These are phyloP conservation scores for Nesoenas mayeri DNA, from an alignment of 2,113 vertebrate species.

Conservation along the genomic window DNA sequence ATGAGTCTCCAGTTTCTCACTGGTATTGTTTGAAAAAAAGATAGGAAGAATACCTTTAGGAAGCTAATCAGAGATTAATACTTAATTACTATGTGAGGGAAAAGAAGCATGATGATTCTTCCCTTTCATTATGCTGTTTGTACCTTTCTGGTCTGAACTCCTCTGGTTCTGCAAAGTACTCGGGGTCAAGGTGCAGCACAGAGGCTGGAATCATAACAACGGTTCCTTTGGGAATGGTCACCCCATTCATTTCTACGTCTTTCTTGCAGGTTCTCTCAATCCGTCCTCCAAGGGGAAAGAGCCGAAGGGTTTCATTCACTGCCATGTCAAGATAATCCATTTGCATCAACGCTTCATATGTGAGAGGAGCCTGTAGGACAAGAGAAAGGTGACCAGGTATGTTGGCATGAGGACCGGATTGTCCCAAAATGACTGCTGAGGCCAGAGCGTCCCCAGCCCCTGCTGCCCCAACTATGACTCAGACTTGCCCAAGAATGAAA, in stretches of 20 bases:
- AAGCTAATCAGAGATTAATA: slow-evolving; percentile 43
- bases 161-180: slow-evolving; percentile 80
- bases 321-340: slow-evolving; percentile 84
- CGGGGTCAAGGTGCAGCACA: slow-evolving; percentile 65
- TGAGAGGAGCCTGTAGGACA: slow-evolving; percentile 31
- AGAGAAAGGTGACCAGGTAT: not conserved
- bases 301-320: slow-evolving; percentile 76
- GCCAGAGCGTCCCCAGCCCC: not conserved
- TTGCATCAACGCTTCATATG: slow-evolving; percentile 76
- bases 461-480: fast-evolving
- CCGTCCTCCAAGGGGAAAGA: slow-evolving; percentile 73
- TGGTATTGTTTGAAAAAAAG: not conserved
- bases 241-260: slow-evolving; percentile 76
- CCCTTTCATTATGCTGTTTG: not conserved
- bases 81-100: not conserved
- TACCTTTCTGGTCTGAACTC: slow-evolving; percentile 89
- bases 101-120: not conserved
- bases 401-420: not conserved
- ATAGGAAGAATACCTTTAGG: slow-evolving; percentile 16
- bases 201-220: slow-evolving; percentile 70
- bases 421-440: not conserved
- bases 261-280: slow-evolving; percentile 82
- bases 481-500: not conserved
- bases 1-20: slow-evolving; percentile 6
- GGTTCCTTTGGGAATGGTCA: slow-evolving; percentile 80